A percentile compares a stretch with the other conserved stretches of the same genome.
These are phyloP conservation scores for Brachirus orientalis DNA, from an alignment of 2,113 vertebrate species.

Conservation along the genomic window DNA sequence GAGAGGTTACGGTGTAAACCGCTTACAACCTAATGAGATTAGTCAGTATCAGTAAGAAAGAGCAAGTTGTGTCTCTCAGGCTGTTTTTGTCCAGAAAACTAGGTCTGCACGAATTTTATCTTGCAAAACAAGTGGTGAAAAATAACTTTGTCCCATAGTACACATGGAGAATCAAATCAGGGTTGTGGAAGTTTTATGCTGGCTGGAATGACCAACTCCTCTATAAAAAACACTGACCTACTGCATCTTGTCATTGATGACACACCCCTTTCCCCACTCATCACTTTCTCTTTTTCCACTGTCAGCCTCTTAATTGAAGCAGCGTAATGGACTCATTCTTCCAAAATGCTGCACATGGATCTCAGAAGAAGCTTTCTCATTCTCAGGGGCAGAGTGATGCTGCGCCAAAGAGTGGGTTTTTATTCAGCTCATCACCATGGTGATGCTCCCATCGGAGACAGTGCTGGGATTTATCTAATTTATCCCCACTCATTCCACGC, in stretches of 20 bases:
- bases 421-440: slow-evolving; percentile 62
- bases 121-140: slow-evolving; percentile 15
- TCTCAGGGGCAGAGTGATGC: slow-evolving; percentile 27
- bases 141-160: slow-evolving; percentile 14
- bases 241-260: slow-evolving; percentile 16
- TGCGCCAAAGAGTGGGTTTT: slow-evolving; percentile 30
- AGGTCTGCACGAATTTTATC: neutral
- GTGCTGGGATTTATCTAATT: slow-evolving; percentile 28
- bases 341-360: slow-evolving; percentile 21
- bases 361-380: slow-evolving; percentile 7
- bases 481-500: slow-evolving; percentile 16
- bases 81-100: neutral
- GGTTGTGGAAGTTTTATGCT: neutral
- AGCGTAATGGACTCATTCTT: slow-evolving; percentile 16
- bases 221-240: slow-evolving; percentile 3
- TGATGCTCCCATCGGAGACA: slow-evolving; percentile 45
- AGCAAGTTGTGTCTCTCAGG: slow-evolving; percentile 8
- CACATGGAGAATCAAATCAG: slow-evolving; percentile 22
- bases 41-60: slow-evolving; percentile 15
- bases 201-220: neutral
- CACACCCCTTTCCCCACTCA: slow-evolving; percentile 1
- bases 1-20: slow-evolving; percentile 9
- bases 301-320: slow-evolving; percentile 29
- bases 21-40: slow-evolving; percentile 22
- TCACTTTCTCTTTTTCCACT: neutral